Evolutionary conservation across 2,888 invertebrate genomes (phyloP).

Genomic region (Chalcis sispes): DNA sequence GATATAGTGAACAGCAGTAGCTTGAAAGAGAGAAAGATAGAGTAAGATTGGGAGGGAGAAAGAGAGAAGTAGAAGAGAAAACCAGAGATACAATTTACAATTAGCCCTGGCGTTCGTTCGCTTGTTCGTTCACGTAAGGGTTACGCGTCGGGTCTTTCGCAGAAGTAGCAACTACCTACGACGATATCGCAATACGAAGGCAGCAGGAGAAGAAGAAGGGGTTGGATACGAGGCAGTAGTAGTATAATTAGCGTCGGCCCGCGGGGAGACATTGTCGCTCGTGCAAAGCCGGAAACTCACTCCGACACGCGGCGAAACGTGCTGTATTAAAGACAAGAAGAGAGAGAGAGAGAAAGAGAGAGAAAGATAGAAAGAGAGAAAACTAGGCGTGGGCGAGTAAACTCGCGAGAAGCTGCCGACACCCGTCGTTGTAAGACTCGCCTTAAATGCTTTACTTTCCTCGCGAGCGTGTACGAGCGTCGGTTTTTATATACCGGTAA

Average conservation of each 20-base stretch:
- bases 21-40: constrained; percentile 11
- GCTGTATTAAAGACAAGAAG: too few relatives aligned
- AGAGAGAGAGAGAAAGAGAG: too few relatives aligned
- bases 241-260: neutral
- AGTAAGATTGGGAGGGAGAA: constrained; percentile 17
- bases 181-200: too few relatives aligned
- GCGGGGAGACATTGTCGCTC: neutral
- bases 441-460: too few relatives aligned
- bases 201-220: too few relatives aligned
- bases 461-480: too few relatives aligned
- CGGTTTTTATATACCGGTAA: too few relatives aligned
- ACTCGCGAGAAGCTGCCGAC: too few relatives aligned
- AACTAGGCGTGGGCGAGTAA: too few relatives aligned
- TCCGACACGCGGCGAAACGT: neutral
- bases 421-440: neutral
- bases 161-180: neutral
- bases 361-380: too few relatives aligned
- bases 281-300: neutral
- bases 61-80: constrained; percentile 12
- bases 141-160: neutral
- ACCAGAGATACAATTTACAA: constrained; percentile 56
- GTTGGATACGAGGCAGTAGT: too few relatives aligned
- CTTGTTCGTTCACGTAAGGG: constrained; percentile 24
- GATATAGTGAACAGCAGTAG: neutral
- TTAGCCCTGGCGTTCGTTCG: constrained; percentile 36